Percentiles rank a stretch among this genome's conserved stretches.
These are phyloP conservation scores for Rhopalosiphum padi DNA, from an alignment of 1,140 invertebrate species.

Conservation along the genomic window DNA sequence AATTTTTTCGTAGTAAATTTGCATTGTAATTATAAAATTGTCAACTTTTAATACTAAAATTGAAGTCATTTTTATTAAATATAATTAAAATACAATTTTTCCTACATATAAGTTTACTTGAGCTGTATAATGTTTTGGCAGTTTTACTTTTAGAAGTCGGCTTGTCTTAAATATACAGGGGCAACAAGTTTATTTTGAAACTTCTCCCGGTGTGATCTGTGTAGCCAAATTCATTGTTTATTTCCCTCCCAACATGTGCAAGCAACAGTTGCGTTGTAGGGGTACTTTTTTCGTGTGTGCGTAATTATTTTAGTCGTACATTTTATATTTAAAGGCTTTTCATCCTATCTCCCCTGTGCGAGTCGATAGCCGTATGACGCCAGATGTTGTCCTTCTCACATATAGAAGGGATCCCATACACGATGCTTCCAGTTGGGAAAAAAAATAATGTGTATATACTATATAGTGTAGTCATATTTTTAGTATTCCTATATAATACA, in stretches of 20 bases:
- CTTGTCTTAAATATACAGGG: slow-evolving; percentile 7
- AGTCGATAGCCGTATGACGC: slow-evolving; percentile 39
- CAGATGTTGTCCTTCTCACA: slow-evolving; percentile 50
- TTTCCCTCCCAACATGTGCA: slow-evolving; percentile 36
- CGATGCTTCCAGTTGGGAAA: slow-evolving; percentile 51
- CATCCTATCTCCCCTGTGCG: slow-evolving; percentile 53
- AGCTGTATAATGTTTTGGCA: neutral
- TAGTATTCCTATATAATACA: slow-evolving; percentile 37
- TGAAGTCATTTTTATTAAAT: neutral
- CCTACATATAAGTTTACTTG: neutral
- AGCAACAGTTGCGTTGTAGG: slow-evolving; percentile 56
- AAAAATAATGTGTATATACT: neutral
- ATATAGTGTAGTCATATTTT: neutral
- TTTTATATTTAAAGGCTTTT: slow-evolving; percentile 46
- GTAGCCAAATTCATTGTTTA: slow-evolving; percentile 44
- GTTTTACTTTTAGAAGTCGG: slow-evolving; percentile 1
- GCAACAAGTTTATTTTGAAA: slow-evolving; percentile 57
- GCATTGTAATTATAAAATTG: too few species aligned
- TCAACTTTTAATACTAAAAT: neutral
- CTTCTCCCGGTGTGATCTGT: slow-evolving; percentile 32
- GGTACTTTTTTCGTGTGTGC: slow-evolving; percentile 50
- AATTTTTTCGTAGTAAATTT: too few species aligned
- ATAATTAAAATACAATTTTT: neutral
- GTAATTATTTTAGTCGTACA: slow-evolving; percentile 40
- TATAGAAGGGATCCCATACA: slow-evolving; percentile 22